Evolutionary conservation across 1,140 invertebrate species (phyloP).

Genomic region (Rhyacophila brunnea): DNA sequence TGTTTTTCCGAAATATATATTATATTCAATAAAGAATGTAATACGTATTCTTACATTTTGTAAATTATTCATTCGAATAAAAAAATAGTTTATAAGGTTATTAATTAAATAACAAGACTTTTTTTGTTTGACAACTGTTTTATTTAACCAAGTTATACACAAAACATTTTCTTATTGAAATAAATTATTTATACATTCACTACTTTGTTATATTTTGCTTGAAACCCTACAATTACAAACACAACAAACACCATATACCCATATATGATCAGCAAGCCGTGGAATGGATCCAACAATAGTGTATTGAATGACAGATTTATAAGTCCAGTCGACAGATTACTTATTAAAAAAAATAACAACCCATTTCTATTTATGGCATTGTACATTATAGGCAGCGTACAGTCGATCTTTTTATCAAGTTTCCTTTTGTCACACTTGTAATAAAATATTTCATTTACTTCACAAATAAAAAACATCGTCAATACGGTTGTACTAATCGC

Average conservation of each 20-base stretch:
- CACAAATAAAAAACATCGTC: constrained; percentile 56
- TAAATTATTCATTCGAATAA: too few species aligned
- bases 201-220: background rate
- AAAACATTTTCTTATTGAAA: too few species aligned
- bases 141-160: too few species aligned
- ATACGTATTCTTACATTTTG: too few species aligned
- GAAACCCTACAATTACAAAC: constrained; percentile 37
- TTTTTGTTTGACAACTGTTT: too few species aligned
- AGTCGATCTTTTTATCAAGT: constrained; percentile 26
- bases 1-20: too few species aligned
- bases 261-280: constrained; percentile 58
- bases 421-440: constrained; percentile 13
- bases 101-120: too few species aligned
- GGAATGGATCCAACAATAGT: constrained; percentile 47
- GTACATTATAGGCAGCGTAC: constrained; percentile 57
- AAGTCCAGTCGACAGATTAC: constrained; percentile 76
- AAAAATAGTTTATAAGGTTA: too few species aligned
- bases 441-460: constrained; percentile 41
- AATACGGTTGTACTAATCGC: constrained; percentile 57
- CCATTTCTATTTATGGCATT: constrained; percentile 73
- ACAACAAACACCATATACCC: constrained; percentile 58
- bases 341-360: constrained; percentile 73
- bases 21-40: too few species aligned
- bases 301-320: constrained; percentile 72
- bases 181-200: too few species aligned